Base-by-base conservation (phyloP, 2,797 vertebrate genomes). In the Enteromius argenteus region DNA sequence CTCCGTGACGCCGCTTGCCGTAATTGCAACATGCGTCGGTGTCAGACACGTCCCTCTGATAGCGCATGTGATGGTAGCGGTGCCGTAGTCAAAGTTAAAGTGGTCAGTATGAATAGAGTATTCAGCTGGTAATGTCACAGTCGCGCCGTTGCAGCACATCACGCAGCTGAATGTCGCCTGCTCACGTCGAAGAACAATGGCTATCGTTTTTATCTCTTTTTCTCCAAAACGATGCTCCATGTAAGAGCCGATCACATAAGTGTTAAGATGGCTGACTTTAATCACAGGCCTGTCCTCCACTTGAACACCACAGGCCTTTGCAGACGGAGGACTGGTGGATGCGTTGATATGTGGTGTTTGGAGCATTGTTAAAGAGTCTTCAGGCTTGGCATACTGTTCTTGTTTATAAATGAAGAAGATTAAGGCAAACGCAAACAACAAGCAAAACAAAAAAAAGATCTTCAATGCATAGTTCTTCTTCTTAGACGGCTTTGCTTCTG, bases 1-100 rank as follows among this genome's bases (percentile, higher is more conserved):
- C 19, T 15, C 39, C 0, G 8, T 14, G 0, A 19, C 0, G 0
- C 0, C 5, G 0, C 0, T 5, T 1, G 84, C 74, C 77, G 78
- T 89, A 14, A 94, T 60, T 9, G 92, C 44, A 1, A 94, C 39
- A 0, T 91, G 79, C 13, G 86, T 85, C 1, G 88, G 79, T 0
- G 15, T 44, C 21, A 60, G 8, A 71, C 94, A 94, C 8, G 1
- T 64, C 0, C 5, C 5, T 0, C 87, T 89, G 5, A 92, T 5
- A 3, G 14, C 30, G 85, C 93, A 94, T 49, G 85, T 60, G 66
- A 94, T 90, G 81, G 91, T 84, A 0, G 90, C 88, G 0, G 91
- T 90, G 21, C 93, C 88, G 0, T 93, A 94, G 0, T 79, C 67
- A 77, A 90, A 94, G 2, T 0, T 85, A 74, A 90, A 92, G 88